Conservation (phyloP, 2,888 invertebrate species). For the Ophion ellenae region DNA sequence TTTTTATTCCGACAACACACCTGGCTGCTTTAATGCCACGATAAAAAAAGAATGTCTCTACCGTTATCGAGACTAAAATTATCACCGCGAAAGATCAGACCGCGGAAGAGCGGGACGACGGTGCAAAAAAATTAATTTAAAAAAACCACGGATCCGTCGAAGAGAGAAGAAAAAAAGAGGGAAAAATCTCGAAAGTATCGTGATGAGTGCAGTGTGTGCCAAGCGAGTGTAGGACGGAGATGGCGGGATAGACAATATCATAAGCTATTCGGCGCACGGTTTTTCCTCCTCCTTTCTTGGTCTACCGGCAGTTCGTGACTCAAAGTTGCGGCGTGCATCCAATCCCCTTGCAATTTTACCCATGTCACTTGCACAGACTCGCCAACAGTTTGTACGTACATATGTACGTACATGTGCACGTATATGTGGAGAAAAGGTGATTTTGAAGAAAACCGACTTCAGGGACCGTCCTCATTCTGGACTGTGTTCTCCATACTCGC, state of each 20-base stretch:
- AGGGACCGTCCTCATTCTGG: no score
- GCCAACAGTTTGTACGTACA: no score
- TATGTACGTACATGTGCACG: no score
- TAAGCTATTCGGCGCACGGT: slow-evolving; percentile 78
- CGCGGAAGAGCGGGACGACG: neutral
- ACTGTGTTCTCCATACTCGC: no score
- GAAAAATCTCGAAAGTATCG: slow-evolving; percentile 7
- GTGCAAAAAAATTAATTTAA: neutral
- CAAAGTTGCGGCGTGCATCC: slow-evolving; percentile 45
- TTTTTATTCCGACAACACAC: neutral
- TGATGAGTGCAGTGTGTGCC: slow-evolving; percentile 14
- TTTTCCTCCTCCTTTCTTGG: slow-evolving; percentile 49
- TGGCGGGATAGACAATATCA: slow-evolving; percentile 73
- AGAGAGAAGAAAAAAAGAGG: slow-evolving; percentile 38
- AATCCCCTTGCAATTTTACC: slow-evolving; percentile 38
- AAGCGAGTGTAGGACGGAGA: slow-evolving; percentile 11
- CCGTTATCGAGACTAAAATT: neutral
- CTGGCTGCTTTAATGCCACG: neutral
- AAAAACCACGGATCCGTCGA: neutral
- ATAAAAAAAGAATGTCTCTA: neutral
- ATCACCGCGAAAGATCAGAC: neutral
- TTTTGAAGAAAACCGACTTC: no score
- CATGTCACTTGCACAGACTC: neutral
- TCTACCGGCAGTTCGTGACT: slow-evolving; percentile 66
- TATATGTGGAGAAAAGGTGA: no score